phyloP scores from a whole-genome alignment of 2,888 invertebrate species.

The Cephonodes hylas region DNA sequence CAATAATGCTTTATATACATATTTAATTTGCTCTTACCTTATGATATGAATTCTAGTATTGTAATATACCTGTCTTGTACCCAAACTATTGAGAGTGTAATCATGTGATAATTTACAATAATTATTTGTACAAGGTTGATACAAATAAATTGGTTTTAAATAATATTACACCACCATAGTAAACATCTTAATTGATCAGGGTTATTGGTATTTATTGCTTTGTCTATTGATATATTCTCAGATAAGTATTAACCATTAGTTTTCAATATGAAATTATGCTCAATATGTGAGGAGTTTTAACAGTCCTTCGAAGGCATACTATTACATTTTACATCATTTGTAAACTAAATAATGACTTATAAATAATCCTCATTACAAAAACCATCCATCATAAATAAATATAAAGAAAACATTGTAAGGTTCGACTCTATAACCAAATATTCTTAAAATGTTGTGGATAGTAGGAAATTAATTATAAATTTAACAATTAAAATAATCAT shows the following conservation, averaged over 20 bases:
- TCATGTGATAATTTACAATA: neutral
- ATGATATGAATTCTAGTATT: conserved; percentile 1
- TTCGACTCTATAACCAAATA: too few relatives aligned
- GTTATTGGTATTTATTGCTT: conserved; percentile 11
- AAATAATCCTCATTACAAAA: too few relatives aligned
- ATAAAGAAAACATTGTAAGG: too few relatives aligned
- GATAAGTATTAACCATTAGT: neutral
- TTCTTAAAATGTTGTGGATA: too few relatives aligned
- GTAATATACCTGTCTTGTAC: neutral
- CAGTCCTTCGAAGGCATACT: too few relatives aligned
- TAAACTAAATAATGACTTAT: too few relatives aligned
- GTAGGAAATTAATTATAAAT: too few relatives aligned
- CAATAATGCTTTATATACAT: conserved; percentile 9
- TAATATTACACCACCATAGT: conserved; percentile 9
- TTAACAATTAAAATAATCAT: too few relatives aligned
- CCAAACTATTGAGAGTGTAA: conserved; percentile 2
- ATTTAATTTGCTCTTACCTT: conserved; percentile 14
- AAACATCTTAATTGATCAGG: conserved; percentile 41
- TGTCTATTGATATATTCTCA: neutral
- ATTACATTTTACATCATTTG: too few relatives aligned
- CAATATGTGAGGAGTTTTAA: too few relatives aligned
- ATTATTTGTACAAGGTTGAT: conserved; percentile 22
- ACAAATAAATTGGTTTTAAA: conserved; percentile 21
- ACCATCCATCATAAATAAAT: too few relatives aligned
- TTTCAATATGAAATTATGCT: neutral